These are phyloP conservation scores for Plutomurus gul DNA, from an alignment of 1,140 invertebrate genomes.

Conservation along the genomic window DNA sequence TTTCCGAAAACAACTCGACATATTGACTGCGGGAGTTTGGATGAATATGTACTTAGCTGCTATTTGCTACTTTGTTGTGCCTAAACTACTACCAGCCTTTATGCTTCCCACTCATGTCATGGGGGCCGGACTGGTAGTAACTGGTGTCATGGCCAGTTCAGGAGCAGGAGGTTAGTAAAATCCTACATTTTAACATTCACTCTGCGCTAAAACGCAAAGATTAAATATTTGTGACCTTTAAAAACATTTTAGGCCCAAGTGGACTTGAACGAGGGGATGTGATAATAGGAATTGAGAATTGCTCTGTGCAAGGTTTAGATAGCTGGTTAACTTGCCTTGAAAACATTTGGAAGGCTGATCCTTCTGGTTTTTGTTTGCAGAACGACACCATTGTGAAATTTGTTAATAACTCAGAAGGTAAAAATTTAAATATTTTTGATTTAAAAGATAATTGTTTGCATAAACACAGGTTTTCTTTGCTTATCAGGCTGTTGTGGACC, in stretches of 20 bases:
- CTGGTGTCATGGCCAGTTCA: constrained; percentile 44
- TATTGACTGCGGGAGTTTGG: constrained; percentile 51
- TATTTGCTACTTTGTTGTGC: constrained; percentile 50
- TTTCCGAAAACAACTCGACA: constrained; percentile 51
- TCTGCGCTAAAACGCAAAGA: too few relatives aligned
- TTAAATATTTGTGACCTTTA: too few relatives aligned
- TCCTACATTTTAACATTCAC: too few relatives aligned
- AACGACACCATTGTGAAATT: constrained; percentile 44
- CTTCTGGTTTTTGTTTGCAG: constrained; percentile 48
- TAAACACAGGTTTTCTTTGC: background rate
- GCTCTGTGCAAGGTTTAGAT: constrained; percentile 46
- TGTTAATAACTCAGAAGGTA: constrained; percentile 51
- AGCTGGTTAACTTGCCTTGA: constrained; percentile 52
- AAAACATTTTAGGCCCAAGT: constrained; percentile 40
- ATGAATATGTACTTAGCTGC: constrained; percentile 52
- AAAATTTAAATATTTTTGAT: background rate
- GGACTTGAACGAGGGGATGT: constrained; percentile 50
- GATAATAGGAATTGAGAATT: constrained; percentile 51
- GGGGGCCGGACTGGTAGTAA: constrained; percentile 50
- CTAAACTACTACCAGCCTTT: constrained; percentile 46
- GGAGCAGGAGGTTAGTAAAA: constrained; percentile 49
- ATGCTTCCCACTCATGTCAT: constrained; percentile 49
- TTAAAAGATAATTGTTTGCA: background rate
- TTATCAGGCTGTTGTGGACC: constrained; percentile 49
- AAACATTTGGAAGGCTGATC: constrained; percentile 49